These are phyloP conservation scores for Tetraodon nigroviridis DNA, from an alignment of 2,113 vertebrate species.

Conservation along the genomic window DNA sequence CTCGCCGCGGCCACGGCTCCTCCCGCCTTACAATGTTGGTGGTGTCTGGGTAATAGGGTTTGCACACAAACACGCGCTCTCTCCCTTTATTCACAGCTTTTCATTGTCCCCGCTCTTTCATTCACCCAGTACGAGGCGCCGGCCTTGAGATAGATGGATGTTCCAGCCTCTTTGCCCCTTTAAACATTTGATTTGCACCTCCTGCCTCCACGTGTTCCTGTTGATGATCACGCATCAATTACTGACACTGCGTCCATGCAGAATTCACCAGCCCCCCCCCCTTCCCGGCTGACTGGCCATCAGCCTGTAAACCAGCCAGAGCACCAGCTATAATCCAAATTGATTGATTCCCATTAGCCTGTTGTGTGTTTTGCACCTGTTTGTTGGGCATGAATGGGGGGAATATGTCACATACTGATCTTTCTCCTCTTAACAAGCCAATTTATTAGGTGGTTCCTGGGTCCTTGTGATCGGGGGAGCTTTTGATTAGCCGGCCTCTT, in stretches of 20 bases:
- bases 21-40: slow-evolving; percentile 42
- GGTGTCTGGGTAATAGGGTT: slow-evolving; percentile 54
- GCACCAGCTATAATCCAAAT: slow-evolving; percentile 39
- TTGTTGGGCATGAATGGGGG: slow-evolving; percentile 47
- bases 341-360: slow-evolving; percentile 54
- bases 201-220: slow-evolving; percentile 9
- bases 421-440: slow-evolving; percentile 64
- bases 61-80: slow-evolving; percentile 11
- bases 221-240: slow-evolving; percentile 30
- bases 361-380: slow-evolving; percentile 57
- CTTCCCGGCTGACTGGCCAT: slow-evolving; percentile 15
- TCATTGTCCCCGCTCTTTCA: slow-evolving; percentile 47
- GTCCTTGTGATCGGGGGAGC: slow-evolving; percentile 48
- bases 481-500: slow-evolving; percentile 64
- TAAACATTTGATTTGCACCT: slow-evolving; percentile 39
- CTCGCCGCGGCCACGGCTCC: slow-evolving; percentile 32
- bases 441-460: slow-evolving; percentile 64
- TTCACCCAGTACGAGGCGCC: slow-evolving; percentile 32
- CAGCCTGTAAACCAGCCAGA: slow-evolving; percentile 40
- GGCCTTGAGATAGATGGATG: slow-evolving; percentile 56
- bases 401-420: slow-evolving; percentile 58
- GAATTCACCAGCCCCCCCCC: slow-evolving; percentile 37
- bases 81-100: slow-evolving; percentile 51
- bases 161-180: slow-evolving; percentile 30
- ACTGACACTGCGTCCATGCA: slow-evolving; percentile 18